Evolutionary conservation across 1,140 invertebrate genomes (phyloP).

Genomic region (Stegodyphus mimosarum): DNA sequence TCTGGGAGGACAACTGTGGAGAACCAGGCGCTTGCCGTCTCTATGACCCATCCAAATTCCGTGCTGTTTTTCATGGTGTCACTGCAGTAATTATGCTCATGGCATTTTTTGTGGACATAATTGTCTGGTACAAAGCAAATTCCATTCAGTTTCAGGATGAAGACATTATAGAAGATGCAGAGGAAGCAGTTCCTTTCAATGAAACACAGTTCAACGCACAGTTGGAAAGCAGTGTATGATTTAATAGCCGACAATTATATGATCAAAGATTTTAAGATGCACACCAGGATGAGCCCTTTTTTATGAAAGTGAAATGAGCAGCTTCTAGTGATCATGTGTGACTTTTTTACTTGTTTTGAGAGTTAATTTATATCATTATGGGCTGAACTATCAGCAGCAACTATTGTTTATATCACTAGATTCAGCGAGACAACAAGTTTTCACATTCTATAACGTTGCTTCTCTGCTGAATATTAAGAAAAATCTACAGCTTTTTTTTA

Average conservation of each 20-base stretch:
- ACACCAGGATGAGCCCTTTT: background rate
- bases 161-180: conserved; percentile 20
- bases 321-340: background rate
- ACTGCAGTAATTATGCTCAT: conserved; percentile 83
- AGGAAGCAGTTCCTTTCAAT: conserved; percentile 56
- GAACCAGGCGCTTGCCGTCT: conserved; percentile 83
- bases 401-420: background rate
- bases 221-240: conserved; percentile 52
- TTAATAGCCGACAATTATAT: background rate
- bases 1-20: conserved; percentile 86
- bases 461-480: too few relatives aligned
- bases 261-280: background rate
- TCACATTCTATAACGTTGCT: too few relatives aligned
- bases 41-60: conserved; percentile 85
- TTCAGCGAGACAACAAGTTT: too few relatives aligned
- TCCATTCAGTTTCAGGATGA: conserved; percentile 78
- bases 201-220: conserved; percentile 11
- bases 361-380: background rate
- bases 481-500: too few relatives aligned
- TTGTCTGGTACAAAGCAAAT: conserved; percentile 85
- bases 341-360: background rate
- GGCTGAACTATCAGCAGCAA: background rate
- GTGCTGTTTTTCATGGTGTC: conserved; percentile 89
- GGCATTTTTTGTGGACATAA: conserved; percentile 83
- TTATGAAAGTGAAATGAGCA: background rate